Base-by-base conservation (phyloP, 2,888 invertebrate genomes). In the Molorchus minor region DNA sequence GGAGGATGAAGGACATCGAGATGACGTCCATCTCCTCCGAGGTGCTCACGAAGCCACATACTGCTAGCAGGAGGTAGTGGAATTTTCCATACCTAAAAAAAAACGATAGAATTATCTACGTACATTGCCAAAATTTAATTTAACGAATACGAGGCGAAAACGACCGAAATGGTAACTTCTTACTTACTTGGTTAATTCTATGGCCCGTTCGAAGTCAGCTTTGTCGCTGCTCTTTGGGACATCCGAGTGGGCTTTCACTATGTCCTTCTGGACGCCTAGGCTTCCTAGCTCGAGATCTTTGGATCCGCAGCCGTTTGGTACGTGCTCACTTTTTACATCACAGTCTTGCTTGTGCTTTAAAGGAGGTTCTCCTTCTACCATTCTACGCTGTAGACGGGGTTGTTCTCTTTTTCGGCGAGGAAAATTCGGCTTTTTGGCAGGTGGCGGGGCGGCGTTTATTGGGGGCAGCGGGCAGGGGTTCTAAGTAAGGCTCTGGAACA, bases 21-120 rank as follows among this genome's bases (percentile, higher is more conserved):
- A 96, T 92, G 84, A 95, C 94, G 84, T 95, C 95, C 90, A 96
- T 94, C 85, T 95, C 94, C 86, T 96, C 95, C 81, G 94, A 94
- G 71, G 93, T 93, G 84, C 92, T 93, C 82, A 95, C 94, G 83
- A 95, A 92, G 72, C 96, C 95, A 84, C 95, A 95, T 81, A 96
- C 90, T 79, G 91, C 89, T 84, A 96, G 84, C 79, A 96, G 86
- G 76, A 92, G 84, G 82, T 93, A 92, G 82, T 96, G 95, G 82
- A 95, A 96, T 58, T 91, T 88, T 76, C 93, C 93, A 88, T 92
- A 92, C 77, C 69, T 90, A 91, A 40, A 65, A 65, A n/a, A 49
- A 54, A 43, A 53, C 12, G 40, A 41, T 38, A 21, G 17, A 30
- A 10, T 13, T 13, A 46, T 46, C 29, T 25, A 25, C 5, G 16